These are phyloP conservation scores for Trachelus troglodyta DNA, from an alignment of 2,888 invertebrate genomes.

Conservation along the genomic window DNA sequence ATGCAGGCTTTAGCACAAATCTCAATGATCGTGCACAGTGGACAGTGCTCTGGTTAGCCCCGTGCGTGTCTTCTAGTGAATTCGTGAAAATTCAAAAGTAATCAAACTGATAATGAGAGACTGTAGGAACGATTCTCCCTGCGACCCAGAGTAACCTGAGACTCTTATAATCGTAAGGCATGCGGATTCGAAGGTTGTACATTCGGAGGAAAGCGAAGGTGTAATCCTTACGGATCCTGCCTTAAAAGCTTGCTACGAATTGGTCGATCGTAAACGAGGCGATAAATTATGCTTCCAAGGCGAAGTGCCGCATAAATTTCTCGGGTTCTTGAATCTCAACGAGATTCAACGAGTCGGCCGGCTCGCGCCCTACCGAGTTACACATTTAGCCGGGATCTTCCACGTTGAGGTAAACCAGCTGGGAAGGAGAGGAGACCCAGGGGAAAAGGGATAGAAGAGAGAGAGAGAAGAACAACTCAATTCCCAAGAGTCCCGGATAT, in stretches of 20 bases:
- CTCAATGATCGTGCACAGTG: not conserved
- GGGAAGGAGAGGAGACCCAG: not conserved
- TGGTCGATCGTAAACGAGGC: not conserved
- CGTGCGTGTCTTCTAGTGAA: not conserved
- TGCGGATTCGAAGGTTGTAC: not conserved
- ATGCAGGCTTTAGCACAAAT: not conserved
- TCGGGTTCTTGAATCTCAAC: not conserved
- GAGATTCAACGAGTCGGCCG: not conserved
- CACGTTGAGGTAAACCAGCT: not conserved
- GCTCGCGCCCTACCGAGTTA: not conserved
- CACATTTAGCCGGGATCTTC: not conserved
- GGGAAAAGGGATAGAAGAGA: not conserved
- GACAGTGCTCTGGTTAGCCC: not conserved
- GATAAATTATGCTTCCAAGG: conserved; percentile 5
- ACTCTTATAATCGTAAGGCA: not conserved
- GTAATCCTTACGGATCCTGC: not conserved
- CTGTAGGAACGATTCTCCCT: not conserved
- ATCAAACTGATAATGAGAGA: not conserved
- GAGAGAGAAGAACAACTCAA: not conserved
- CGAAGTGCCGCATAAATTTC: conserved; percentile 2
- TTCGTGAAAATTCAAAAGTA: not conserved
- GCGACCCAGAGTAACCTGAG: not conserved
- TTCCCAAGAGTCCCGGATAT: not conserved
- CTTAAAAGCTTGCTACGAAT: not conserved
- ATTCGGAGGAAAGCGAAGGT: not conserved